These are phyloP conservation scores for Phylloscopus trochilus DNA, from an alignment of 2,113 vertebrate genomes.

Conservation along the genomic window DNA sequence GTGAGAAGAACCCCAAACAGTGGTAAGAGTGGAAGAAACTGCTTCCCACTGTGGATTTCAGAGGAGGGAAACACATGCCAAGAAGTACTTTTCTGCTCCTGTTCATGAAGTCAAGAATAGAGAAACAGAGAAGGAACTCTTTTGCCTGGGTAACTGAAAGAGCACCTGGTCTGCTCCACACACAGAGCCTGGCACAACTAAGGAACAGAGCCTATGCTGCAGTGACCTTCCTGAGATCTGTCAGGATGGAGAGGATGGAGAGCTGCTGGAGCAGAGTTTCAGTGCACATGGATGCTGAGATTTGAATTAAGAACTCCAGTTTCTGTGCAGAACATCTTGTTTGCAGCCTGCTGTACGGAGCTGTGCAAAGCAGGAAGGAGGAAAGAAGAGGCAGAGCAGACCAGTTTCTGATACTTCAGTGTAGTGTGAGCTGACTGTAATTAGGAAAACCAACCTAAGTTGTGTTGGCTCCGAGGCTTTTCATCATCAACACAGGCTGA, in stretches of 20 bases:
- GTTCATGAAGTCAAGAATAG: neutral
- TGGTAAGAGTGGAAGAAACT: neutral
- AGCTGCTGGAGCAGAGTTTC: neutral
- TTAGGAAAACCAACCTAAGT: neutral
- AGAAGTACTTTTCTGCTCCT: neutral
- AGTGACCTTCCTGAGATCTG: neutral
- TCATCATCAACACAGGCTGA: neutral
- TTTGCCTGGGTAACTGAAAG: neutral
- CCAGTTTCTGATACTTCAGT: neutral
- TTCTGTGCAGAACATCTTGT: neutral
- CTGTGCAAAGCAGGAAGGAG: neutral
- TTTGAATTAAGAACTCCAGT: neutral
- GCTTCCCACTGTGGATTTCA: neutral
- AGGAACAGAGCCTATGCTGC: neutral
- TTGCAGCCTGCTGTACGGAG: neutral
- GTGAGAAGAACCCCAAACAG: neutral
- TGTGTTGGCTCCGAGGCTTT: neutral
- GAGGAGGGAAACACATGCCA: neutral
- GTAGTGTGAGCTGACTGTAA: neutral
- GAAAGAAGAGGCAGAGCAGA: neutral
- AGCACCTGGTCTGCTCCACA: neutral
- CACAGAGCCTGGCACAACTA: neutral
- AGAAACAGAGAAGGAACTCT: neutral
- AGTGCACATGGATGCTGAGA: neutral
- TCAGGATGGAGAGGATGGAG: neutral